Conservation (phyloP, 2,797 vertebrate species). For the Clarias laeviceps region DNA sequence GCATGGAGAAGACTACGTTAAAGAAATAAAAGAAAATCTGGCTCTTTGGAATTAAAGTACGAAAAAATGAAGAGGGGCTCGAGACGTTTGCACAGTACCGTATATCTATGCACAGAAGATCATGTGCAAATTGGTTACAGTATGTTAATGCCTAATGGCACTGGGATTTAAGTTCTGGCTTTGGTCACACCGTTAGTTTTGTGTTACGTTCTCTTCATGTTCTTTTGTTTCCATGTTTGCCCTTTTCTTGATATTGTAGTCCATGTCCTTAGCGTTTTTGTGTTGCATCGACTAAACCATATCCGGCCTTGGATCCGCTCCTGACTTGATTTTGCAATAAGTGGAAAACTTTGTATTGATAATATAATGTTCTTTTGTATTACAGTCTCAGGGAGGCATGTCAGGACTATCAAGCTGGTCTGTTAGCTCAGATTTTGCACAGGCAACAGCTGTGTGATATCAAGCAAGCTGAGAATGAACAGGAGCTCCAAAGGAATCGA, state of each 20-base stretch:
- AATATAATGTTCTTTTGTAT: conserved; percentile 27
- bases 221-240: neutral
- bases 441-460: conserved; percentile 62
- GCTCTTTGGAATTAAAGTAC: no score
- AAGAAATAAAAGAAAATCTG: no score
- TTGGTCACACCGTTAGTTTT: neutral
- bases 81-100: no score
- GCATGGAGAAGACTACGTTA: no score
- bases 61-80: no score
- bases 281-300: neutral
- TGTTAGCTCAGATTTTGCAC: conserved; percentile 76
- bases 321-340: neutral
- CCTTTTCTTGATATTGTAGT: neutral
- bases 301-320: neutral
- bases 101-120: neutral
- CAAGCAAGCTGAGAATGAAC: conserved; percentile 67
- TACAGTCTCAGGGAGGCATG: conserved; percentile 68
- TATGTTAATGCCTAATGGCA: neutral
- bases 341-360: neutral
- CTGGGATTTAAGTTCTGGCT: neutral
- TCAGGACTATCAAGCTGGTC: conserved; percentile 74
- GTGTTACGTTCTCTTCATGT: neutral
- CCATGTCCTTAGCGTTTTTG: neutral
- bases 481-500: conserved; percentile 66
- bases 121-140: neutral